These are phyloP conservation scores for Austrolebias charrua DNA, from an alignment of 2,797 vertebrate species.

Conservation along the genomic window DNA sequence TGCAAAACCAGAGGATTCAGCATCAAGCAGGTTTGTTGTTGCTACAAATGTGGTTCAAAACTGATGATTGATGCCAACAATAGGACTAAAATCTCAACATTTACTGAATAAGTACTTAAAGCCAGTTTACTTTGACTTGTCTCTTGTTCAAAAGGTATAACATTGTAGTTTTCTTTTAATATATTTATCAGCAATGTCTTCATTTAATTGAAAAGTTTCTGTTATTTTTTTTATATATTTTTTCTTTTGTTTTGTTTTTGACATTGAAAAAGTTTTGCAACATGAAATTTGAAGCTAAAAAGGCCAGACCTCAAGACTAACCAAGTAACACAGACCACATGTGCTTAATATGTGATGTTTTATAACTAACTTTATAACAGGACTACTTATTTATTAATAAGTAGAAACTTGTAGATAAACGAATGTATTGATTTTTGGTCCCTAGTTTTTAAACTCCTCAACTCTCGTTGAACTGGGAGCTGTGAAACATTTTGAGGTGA, in stretches of 20 bases:
- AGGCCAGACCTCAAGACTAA: no score
- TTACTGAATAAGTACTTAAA: constrained; percentile 4
- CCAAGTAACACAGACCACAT: no score
- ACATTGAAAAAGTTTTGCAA: no score
- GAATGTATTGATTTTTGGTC: constrained; percentile 27
- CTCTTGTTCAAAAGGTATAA: no score
- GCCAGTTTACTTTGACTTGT: background rate
- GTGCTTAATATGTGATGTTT: no score
- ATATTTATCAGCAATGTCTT: no score
- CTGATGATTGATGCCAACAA: constrained; percentile 22
- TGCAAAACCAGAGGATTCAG: constrained; percentile 8
- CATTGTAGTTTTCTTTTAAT: no score
- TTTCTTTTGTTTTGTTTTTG: no score
- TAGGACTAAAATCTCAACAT: constrained; percentile 18
- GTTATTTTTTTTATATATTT: no score
- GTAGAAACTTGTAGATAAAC: constrained; percentile 31
- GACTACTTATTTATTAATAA: background rate
- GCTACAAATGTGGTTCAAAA: constrained; percentile 18
- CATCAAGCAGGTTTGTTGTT: constrained; percentile 19
- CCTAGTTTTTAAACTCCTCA: constrained; percentile 72
- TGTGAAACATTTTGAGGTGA: constrained; percentile 50
- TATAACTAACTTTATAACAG: no score
- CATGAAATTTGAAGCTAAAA: no score
- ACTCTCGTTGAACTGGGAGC: constrained; percentile 65
- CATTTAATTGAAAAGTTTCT: no score